Evolutionary conservation across 2,888 invertebrate species (phyloP), one percentile per base, ranked within the genome.

Genomic region (Lycia hirtaria): DNA sequence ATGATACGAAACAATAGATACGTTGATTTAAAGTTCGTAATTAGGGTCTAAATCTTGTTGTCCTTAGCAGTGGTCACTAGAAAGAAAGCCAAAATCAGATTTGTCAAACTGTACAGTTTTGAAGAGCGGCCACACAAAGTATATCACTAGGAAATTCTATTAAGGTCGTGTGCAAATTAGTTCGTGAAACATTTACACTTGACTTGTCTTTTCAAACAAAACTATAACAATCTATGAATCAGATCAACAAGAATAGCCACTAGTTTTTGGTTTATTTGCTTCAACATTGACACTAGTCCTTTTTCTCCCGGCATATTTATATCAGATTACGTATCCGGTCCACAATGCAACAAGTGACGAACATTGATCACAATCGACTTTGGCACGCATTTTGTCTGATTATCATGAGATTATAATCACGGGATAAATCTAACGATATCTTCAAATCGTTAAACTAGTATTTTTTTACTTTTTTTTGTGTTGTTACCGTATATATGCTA

Each of bases 251-350:
- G 58, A 77, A 79, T 78, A 80, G 73, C 33, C 26, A 68, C 59
- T 44, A 44, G 50, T 60, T 66, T 69, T 66, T 62, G 64, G 66
- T 73, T 69, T 69, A 67, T 73, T 73, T 73, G 63, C 78, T 78
- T 71, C 75, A 85, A 83, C 85, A 87, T 87, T 87, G 87, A 87
- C 86, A 83, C 71, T 83, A 68, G 72, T 76, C 77, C 81, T 83
- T 82, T 79, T 82, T 79, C 81, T 65, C 68, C 56, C 38, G 37
- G 57, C 80, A 85, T 76, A 75, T 73, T 80, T 83, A 83, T 80
- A 63, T 48, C 61, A 59, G 65, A 75, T 73, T 72, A 70, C 63
- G 69, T 58, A 52, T 66, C 65, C 61, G 64, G 72, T 73, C 71
- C 67, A 72, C 74, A 73, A 73, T 68, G 56, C 69, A 73, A 68